Base-by-base conservation (phyloP, 2,113 vertebrate genomes). In the Rhinopomastus cyanomelas region DNA sequence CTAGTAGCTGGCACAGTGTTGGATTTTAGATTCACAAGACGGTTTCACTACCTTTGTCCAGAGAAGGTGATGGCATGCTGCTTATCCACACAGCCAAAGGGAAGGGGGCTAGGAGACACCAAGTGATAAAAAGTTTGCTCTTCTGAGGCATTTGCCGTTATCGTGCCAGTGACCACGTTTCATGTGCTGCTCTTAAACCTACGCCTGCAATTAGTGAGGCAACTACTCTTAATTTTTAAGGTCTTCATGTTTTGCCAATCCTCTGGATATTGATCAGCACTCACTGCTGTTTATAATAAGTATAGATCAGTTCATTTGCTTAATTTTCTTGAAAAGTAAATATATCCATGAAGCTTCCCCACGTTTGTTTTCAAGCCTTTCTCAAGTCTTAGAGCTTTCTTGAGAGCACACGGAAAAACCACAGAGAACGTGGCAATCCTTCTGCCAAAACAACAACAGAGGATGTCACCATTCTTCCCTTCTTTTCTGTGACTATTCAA, bases 131-230 rank as follows among this genome's bases (percentile, higher is more conserved):
- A 66, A 82, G 29, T 19, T 51, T 74, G 21, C 4, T 82, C 79
- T 46, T 36, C 52, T 69, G 6, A 23, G 19, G 23, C 56, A 46
- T 61, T 59, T 72, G 8, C 11, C 59, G 34, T 49, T 52, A 37
- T 14, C 49, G 2, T 12, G n/a, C 19, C 49, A 30, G 18, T 34
- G 20, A 37, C 26, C 23, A 27, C 3, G 10, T 30, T 73, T 42
- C 29, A 7, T 6, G 10, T 18, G 18, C 36, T 61, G 21, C 32
- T 82, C 21, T 65, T 44, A 79, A 69, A 71, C 12, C 3, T 25
- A 15, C 8, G 7, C 17, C 10, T 26, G 34, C 8, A 30, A 9
- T 0, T 0, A 72, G 32, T 12, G 6, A 64, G 26, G 32, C 12
- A 67, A 44, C 8, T 55, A 20, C 7, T 52, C 1, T 2, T 14